These are phyloP conservation scores for Ischnura elegans DNA, from an alignment of 2,888 invertebrate species.

Conservation along the genomic window DNA sequence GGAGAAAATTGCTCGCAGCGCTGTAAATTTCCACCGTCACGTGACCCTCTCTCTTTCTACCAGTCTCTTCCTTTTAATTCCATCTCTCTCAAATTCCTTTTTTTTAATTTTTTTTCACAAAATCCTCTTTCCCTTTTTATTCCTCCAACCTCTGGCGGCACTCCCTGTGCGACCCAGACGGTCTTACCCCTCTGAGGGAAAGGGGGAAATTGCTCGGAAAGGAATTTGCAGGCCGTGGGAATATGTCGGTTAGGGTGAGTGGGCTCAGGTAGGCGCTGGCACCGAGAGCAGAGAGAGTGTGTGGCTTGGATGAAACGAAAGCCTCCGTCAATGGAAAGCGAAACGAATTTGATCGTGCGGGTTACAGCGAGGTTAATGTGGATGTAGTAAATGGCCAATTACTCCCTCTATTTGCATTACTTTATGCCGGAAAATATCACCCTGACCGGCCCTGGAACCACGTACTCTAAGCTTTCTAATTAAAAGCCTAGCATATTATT, in stretches of 20 bases:
- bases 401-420: neutral
- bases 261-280: neutral
- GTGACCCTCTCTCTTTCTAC: neutral
- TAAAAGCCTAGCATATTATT: too few species aligned
- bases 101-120: neutral
- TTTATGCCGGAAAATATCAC: neutral
- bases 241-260: neutral
- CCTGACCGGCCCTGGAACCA: too few species aligned
- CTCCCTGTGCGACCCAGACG: neutral
- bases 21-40: slow-evolving; percentile 41
- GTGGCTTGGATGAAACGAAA: neutral
- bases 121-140: neutral
- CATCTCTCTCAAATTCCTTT: neutral
- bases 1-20: slow-evolving; percentile 7
- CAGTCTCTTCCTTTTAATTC: neutral
- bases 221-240: neutral
- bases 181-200: too few species aligned
- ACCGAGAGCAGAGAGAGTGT: neutral
- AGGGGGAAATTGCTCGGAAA: slow-evolving; percentile 36
- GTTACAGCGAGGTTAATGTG: neutral
- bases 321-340: neutral
- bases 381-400: neutral
- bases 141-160: neutral
- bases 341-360: neutral
- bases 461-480: too few species aligned